Conservation (phyloP, 1,140 invertebrate species). For the Drosophila obscura region DNA sequence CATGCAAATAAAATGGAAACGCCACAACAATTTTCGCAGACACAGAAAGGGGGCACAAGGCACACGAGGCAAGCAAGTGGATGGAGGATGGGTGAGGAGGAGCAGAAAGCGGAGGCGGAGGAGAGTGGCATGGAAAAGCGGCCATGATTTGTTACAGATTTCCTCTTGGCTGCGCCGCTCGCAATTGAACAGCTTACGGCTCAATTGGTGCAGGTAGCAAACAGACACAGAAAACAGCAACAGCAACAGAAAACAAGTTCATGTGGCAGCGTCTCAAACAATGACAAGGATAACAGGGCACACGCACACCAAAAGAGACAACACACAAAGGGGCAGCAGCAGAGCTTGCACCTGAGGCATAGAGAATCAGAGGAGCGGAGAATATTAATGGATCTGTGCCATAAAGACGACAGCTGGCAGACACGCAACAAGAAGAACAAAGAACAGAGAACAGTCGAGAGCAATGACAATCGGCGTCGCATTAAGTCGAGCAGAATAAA, state of each 20-base stretch:
- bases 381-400: conserved; percentile 76
- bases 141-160: conserved; percentile 72
- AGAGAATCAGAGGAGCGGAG: conserved; percentile 20
- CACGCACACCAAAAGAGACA: conserved; percentile 6
- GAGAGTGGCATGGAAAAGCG: neutral
- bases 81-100: too few relatives aligned
- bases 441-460: conserved; percentile 18
- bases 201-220: conserved; percentile 52
- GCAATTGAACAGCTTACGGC: conserved; percentile 61
- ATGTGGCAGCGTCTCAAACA: conserved; percentile 59
- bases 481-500: conserved; percentile 80
- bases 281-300: conserved; percentile 32
- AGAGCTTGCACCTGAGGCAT: conserved; percentile 61
- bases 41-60: neutral
- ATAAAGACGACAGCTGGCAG: conserved; percentile 79
- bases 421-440: conserved; percentile 61
- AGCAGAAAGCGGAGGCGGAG: too few relatives aligned
- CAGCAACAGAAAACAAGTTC: conserved; percentile 25
- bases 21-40: conserved; percentile 47
- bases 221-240: neutral
- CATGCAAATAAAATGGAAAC: conserved; percentile 57
- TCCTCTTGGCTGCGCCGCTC: conserved; percentile 28
- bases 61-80: too few relatives aligned
- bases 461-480: conserved; percentile 55
- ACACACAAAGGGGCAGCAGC: conserved; percentile 23